Percentiles rank a stretch among this genome's conserved stretches.
Evolutionary conservation across 2,797 vertebrate genomes (phyloP).

Genomic region (Parambassis ranga): DNA sequence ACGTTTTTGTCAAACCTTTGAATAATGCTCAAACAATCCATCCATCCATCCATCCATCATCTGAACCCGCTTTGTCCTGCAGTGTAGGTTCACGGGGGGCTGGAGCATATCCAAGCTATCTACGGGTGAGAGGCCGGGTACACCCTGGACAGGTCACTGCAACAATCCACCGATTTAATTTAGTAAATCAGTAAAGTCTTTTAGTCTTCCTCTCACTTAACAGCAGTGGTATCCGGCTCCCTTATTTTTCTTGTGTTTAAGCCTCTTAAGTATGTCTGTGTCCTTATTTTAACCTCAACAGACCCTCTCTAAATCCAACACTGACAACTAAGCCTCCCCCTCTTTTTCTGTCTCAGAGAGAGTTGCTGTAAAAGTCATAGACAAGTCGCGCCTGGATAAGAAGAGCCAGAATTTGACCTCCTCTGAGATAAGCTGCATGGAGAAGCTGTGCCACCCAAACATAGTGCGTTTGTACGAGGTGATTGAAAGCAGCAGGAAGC

Average conservation of each 20-base stretch:
- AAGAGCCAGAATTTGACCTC: slow-evolving; percentile 52
- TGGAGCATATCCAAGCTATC: too few relatives aligned
- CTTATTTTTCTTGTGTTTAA: slow-evolving; percentile 1
- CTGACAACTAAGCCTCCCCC: neutral
- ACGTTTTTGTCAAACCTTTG: too few relatives aligned
- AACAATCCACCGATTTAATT: slow-evolving; percentile 19
- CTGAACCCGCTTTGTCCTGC: too few relatives aligned
- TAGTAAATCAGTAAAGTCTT: neutral
- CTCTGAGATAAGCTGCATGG: slow-evolving; percentile 82
- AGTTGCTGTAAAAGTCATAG: slow-evolving; percentile 82
- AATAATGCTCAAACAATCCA: too few relatives aligned
- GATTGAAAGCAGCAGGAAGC: slow-evolving; percentile 75
- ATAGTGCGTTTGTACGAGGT: slow-evolving; percentile 84
- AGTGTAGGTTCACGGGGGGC: too few relatives aligned
- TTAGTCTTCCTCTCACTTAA: neutral
- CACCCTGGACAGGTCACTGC: slow-evolving; percentile 26
- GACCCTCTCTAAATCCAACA: slow-evolving; percentile 1
- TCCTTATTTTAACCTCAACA: neutral
- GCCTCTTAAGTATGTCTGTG: slow-evolving; percentile 2
- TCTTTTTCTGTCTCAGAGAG: slow-evolving; percentile 65
- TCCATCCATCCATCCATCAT: too few relatives aligned
- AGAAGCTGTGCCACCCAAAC: slow-evolving; percentile 81
- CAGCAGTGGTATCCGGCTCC: neutral
- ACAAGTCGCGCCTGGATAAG: slow-evolving; percentile 73
- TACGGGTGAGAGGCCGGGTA: too few relatives aligned